Conservation (phyloP, 2,113 vertebrate genomes). For the Ictidomys tridecemlineatus region DNA sequence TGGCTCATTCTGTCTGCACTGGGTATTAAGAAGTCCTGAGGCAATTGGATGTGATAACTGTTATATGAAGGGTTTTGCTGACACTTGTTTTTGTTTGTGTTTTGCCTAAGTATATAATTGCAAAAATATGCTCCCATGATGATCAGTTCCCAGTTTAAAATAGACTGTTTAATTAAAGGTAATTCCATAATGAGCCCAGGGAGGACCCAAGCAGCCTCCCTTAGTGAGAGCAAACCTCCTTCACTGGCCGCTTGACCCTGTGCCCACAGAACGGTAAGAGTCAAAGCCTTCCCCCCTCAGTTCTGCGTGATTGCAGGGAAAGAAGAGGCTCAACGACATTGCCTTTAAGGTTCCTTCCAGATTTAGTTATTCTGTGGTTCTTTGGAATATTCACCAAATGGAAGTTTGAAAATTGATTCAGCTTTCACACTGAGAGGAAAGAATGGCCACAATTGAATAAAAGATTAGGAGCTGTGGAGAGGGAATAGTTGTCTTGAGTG, state of each 20-base stretch:
- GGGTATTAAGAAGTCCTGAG: constrained; percentile 46
- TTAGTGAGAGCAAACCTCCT: constrained; percentile 5
- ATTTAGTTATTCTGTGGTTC: constrained; percentile 57
- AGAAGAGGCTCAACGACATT: constrained; percentile 23
- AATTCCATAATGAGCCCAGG: constrained; percentile 61
- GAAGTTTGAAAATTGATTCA: constrained; percentile 76
- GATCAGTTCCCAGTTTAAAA: constrained; percentile 73
- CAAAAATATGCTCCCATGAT: constrained; percentile 63
- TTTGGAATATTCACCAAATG: constrained; percentile 73
- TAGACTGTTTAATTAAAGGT: constrained; percentile 72
- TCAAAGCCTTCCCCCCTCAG: constrained; percentile 3
- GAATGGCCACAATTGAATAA: constrained; percentile 76
- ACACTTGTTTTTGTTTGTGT: constrained; percentile 70
- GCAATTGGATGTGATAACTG: constrained; percentile 67
- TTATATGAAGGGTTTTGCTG: constrained; percentile 63
- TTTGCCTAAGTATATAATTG: constrained; percentile 67
- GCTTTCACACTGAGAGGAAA: constrained; percentile 74
- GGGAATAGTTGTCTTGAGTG: constrained; percentile 80
- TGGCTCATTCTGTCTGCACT: constrained; percentile 51
- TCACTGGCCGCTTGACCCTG: constrained; percentile 22
- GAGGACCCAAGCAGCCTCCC: constrained; percentile 61
- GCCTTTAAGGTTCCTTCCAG: constrained; percentile 53
- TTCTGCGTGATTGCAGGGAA: constrained; percentile 47
- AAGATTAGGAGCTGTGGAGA: constrained; percentile 78
- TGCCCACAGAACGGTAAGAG: neutral